These are phyloP conservation scores for Ailuropoda melanoleuca DNA, from an alignment of 2,113 vertebrate genomes.

Conservation along the genomic window DNA sequence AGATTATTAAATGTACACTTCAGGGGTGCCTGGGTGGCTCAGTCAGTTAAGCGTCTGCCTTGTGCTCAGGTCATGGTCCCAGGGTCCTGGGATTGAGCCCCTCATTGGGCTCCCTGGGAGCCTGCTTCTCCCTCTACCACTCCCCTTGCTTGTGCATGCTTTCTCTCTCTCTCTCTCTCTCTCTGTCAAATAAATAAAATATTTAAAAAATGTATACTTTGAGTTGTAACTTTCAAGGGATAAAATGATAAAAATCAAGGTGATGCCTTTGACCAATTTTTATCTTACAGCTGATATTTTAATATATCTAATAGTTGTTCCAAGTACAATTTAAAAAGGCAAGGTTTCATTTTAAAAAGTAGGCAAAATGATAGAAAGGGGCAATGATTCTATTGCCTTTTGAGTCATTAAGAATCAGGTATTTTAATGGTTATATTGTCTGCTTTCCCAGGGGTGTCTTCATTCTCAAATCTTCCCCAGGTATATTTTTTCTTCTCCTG, in stretches of 20 bases:
- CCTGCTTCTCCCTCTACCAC: not conserved
- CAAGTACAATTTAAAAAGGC: not conserved
- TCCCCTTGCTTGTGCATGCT: not conserved
- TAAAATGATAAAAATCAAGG: slow-evolving; percentile 35
- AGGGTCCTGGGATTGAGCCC: not conserved
- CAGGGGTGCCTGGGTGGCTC: not conserved
- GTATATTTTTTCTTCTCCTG: not conserved
- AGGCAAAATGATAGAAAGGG: not conserved
- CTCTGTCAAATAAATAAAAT: too few relatives aligned
- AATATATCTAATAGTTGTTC: slow-evolving; percentile 19
- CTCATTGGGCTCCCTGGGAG: too few relatives aligned
- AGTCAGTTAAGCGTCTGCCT: not conserved
- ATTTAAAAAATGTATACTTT: not conserved
- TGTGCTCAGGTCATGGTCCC: not conserved
- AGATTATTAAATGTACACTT: not conserved
- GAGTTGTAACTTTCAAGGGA: not conserved
- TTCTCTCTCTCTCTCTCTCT: not conserved
- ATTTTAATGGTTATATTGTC: not conserved
- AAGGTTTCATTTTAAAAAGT: slow-evolving; percentile 31
- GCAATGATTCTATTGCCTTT: not conserved
- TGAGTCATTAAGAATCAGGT: not conserved
- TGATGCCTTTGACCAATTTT: slow-evolving; percentile 14
- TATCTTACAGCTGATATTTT: slow-evolving; percentile 24
- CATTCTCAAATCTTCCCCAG: not conserved
- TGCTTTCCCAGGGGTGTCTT: not conserved